Conservation (phyloP, 2,797 vertebrate genomes). For the Rhinichthys osculus region DNA sequence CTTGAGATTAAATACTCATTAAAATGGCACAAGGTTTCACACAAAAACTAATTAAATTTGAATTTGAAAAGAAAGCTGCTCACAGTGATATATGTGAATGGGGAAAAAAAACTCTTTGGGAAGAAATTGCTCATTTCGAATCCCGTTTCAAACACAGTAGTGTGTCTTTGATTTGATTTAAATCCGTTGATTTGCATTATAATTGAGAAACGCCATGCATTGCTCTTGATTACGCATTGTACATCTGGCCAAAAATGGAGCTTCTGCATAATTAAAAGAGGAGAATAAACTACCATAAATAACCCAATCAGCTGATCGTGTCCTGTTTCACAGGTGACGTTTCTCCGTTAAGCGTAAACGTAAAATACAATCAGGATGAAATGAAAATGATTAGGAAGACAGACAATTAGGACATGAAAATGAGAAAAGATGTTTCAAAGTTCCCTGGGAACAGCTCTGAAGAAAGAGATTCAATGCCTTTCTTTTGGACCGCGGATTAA, state of each 20-base stretch:
- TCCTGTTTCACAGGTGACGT: not conserved
- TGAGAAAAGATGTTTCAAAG: not conserved
- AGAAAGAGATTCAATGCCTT: not conserved
- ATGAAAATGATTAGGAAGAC: slow-evolving; percentile 9
- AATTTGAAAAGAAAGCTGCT: slow-evolving; percentile 33
- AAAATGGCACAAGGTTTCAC: slow-evolving; percentile 1
- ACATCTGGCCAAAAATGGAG: slow-evolving; percentile 13
- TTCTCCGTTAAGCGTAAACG: not conserved
- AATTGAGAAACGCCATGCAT: slow-evolving; percentile 23
- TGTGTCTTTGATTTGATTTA: slow-evolving; percentile 35
- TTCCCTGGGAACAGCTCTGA: not conserved
- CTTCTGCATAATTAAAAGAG: slow-evolving; percentile 16
- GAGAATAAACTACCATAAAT: slow-evolving; percentile 13
- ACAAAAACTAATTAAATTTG: slow-evolving; percentile 15
- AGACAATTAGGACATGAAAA: slow-evolving; percentile 4
- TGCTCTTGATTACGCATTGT: slow-evolving; percentile 30
- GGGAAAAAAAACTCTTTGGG: not conserved
- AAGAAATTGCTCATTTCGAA: slow-evolving; percentile 30
- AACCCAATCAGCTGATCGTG: slow-evolving; percentile 16
- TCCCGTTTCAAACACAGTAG: not conserved
- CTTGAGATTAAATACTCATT: slow-evolving; percentile 9
- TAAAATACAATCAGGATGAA: not conserved
- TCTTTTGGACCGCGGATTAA: not conserved
- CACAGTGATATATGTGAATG: not conserved
- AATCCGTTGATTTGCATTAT: slow-evolving; percentile 39